Evolutionary conservation across 2,113 vertebrate genomes (phyloP).

Genomic region (Muntiacus muntjak): DNA sequence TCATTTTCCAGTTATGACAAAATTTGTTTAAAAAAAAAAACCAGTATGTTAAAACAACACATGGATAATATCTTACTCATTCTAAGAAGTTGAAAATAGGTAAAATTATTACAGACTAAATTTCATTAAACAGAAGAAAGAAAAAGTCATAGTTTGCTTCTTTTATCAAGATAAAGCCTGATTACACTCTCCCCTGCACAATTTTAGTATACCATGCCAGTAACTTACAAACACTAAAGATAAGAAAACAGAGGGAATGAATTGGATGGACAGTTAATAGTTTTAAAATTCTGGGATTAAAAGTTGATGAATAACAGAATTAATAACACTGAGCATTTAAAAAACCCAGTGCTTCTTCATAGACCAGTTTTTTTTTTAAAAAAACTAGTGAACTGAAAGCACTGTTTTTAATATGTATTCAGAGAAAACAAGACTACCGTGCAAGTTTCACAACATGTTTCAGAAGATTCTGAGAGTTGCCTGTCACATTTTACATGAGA

Average conservation of each 20-base stretch:
- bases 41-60: background rate
- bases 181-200: background rate
- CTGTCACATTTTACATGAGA: background rate
- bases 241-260: background rate
- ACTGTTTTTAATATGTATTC: background rate
- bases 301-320: background rate
- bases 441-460: background rate
- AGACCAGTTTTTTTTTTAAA: background rate
- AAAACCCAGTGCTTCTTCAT: background rate
- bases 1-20: background rate
- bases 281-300: background rate
- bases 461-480: background rate
- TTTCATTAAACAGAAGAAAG: background rate
- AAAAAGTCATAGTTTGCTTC: background rate
- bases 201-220: background rate
- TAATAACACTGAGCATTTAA: background rate
- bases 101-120: background rate
- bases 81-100: background rate
- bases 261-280: background rate
- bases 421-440: background rate
- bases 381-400: background rate
- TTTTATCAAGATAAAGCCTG: conserved; percentile 19
- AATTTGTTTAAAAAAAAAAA: background rate
- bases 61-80: background rate
- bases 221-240: conserved; percentile 6